Evolutionary conservation across 2,888 invertebrate species (phyloP).

Genomic region (Drosophila picticornis): DNA sequence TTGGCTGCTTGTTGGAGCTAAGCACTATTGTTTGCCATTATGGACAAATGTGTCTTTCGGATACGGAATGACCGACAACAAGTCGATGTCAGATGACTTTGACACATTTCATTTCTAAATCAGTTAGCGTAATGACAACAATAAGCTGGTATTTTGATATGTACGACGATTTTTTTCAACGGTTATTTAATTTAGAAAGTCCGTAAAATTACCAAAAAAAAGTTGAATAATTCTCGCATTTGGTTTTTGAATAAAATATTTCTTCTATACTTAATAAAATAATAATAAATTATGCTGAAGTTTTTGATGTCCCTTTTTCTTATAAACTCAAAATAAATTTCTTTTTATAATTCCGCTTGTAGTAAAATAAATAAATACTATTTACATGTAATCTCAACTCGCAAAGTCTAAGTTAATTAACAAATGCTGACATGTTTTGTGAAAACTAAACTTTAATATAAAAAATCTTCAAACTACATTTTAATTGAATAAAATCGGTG

Average conservation of each 20-base stretch:
- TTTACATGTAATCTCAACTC: not conserved
- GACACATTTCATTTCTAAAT: not conserved
- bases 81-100: not conserved
- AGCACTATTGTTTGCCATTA: conserved; percentile 67
- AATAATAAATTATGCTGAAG: not conserved
- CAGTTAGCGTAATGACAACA: not conserved
- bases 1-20: conserved; percentile 76
- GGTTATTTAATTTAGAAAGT: not conserved
- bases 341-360: not conserved
- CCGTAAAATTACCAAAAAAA: not conserved
- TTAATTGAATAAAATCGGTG: not conserved
- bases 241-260: not conserved
- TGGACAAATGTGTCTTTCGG: conserved; percentile 19
- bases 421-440: not conserved
- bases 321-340: not conserved
- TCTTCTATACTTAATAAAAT: not conserved
- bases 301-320: not conserved
- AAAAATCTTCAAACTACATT: not conserved
- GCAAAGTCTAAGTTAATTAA: not conserved
- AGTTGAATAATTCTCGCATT: not conserved
- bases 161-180: not conserved
- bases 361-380: not conserved
- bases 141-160: not conserved
- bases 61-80: conserved; percentile 7
- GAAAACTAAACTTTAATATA: not conserved